These are phyloP conservation scores for Apamea anceps DNA, from an alignment of 2,888 invertebrate species.

Conservation along the genomic window DNA sequence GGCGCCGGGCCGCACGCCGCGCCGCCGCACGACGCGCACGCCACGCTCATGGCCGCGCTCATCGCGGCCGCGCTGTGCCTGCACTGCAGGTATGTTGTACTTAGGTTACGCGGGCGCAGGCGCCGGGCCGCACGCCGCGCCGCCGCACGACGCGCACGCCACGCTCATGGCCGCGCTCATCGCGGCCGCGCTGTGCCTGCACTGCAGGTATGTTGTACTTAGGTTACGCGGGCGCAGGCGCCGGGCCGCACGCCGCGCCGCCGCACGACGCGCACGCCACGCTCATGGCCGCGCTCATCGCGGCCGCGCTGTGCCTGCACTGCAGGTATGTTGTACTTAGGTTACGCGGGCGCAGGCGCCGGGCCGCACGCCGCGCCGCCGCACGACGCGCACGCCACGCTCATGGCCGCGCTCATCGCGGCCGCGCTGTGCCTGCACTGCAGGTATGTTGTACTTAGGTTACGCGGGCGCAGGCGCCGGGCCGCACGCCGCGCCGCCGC, in stretches of 20 bases:
- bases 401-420: constrained; percentile 80
- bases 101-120: constrained; percentile 23
- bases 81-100: constrained; percentile 77
- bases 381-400: constrained; percentile 57
- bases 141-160: constrained; percentile 33
- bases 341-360: constrained; percentile 49
- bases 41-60: constrained; percentile 79
- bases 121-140: constrained; percentile 68
- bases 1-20: constrained; percentile 68
- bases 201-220: constrained; percentile 75
- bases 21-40: constrained; percentile 28
- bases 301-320: constrained; percentile 81
- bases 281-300: constrained; percentile 79
- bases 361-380: constrained; percentile 66
- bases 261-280: constrained; percentile 54
- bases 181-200: constrained; percentile 81
- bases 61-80: constrained; percentile 80
- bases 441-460: constrained; percentile 70
- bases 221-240: constrained; percentile 41
- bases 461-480: constrained; percentile 58
- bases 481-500: constrained; percentile 63
- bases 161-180: constrained; percentile 79
- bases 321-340: constrained; percentile 74
- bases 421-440: constrained; percentile 81
- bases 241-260: constrained; percentile 67